Conservation (phyloP, 2,888 invertebrate species). For the Sarcophaga carnaria region DNA sequence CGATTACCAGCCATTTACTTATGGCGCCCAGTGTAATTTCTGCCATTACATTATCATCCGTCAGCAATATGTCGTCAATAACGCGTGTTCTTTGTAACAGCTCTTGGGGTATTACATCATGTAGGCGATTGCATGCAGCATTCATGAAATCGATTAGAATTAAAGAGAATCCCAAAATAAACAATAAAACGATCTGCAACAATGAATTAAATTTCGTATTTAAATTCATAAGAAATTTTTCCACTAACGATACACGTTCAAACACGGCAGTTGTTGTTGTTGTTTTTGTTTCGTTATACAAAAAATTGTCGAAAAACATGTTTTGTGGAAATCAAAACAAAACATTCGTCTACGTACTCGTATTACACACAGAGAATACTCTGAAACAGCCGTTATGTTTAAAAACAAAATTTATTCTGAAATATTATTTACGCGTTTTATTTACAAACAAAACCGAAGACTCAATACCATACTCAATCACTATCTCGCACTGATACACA, state of each 20-base stretch:
- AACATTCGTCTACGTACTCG: no score
- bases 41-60: slow-evolving; percentile 25
- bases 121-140: slow-evolving; percentile 57
- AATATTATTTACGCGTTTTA: slow-evolving; percentile 9
- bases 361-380: not conserved
- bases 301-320: slow-evolving; percentile 37
- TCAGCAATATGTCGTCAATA: slow-evolving; percentile 13
- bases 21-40: slow-evolving; percentile 70
- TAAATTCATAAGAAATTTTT: not conserved
- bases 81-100: slow-evolving; percentile 52
- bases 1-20: slow-evolving; percentile 69
- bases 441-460: slow-evolving; percentile 6
- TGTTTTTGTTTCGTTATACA: not conserved
- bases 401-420: slow-evolving; percentile 35
- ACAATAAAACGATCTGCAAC: slow-evolving; percentile 3
- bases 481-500: no score
- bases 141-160: slow-evolving; percentile 65
- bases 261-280: not conserved
- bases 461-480: not conserved
- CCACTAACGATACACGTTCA: not conserved
- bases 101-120: slow-evolving; percentile 62
- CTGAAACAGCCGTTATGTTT: slow-evolving; percentile 34
- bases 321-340: not conserved
- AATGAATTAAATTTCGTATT: not conserved
- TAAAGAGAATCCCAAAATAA: slow-evolving; percentile 54